These are phyloP conservation scores for Lasiurus cinereus DNA, from an alignment of 2,113 vertebrate species.

Conservation along the genomic window DNA sequence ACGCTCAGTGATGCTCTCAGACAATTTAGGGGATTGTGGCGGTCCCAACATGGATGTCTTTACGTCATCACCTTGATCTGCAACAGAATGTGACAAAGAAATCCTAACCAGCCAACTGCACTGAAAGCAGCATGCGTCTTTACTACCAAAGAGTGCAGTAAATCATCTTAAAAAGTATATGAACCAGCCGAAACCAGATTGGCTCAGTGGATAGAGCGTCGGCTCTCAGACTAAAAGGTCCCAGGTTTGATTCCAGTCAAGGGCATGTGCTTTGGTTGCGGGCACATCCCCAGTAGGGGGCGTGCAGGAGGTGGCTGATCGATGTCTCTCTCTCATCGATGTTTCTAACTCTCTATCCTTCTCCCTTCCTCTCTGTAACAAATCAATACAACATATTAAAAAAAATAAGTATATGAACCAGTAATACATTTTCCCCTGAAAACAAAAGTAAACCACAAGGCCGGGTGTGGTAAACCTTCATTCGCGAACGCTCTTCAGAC, in stretches of 20 bases:
- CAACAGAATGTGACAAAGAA: slow-evolving; percentile 18
- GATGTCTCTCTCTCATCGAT: no score
- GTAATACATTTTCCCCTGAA: not conserved
- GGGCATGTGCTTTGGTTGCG: no score
- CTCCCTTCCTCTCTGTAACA: no score
- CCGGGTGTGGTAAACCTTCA: not conserved
- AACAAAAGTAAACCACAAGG: not conserved
- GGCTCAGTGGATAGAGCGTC: no score
- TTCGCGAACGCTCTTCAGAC: not conserved
- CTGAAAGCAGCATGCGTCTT: not conserved
- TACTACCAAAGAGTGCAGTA: not conserved
- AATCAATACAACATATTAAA: no score
- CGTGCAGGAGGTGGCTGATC: no score
- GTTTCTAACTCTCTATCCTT: no score
- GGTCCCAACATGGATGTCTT: not conserved
- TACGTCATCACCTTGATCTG: slow-evolving; percentile 15
- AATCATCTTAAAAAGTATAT: not conserved
- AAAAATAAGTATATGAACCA: no score
- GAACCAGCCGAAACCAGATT: no score
- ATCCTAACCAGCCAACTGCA: not conserved
- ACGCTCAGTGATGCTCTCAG: slow-evolving; percentile 47
- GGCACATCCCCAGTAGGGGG: no score
- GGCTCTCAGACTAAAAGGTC: no score
- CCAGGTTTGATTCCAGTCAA: no score
- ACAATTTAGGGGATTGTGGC: slow-evolving; percentile 20